Evolutionary conservation across 1,140 invertebrate genomes (phyloP).

Genomic region (Bombus terrestris): DNA sequence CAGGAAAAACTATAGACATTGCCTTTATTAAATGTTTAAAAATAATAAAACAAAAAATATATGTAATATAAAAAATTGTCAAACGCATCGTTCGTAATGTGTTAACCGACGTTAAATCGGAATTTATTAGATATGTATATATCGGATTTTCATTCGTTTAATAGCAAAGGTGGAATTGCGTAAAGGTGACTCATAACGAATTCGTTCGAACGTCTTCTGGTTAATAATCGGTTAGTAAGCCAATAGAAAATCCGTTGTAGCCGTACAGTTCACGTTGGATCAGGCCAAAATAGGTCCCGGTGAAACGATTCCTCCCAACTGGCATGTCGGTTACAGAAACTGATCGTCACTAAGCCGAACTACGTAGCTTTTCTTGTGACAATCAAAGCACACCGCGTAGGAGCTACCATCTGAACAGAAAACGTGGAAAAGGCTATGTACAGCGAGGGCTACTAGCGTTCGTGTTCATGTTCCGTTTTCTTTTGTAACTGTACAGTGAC

Average conservation of each 20-base stretch:
- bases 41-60: conserved; percentile 42
- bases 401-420: conserved; percentile 80
- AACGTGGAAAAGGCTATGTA: conserved; percentile 78
- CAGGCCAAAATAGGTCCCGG: conserved; percentile 57
- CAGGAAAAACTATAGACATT: too few species aligned
- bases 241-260: conserved; percentile 63
- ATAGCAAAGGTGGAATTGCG: conserved; percentile 61
- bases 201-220: conserved; percentile 51
- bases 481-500: conserved; percentile 36
- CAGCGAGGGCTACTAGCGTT: conserved; percentile 72
- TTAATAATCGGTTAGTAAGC: conserved; percentile 68
- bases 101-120: background rate
- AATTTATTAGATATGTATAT: background rate
- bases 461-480: conserved; percentile 42
- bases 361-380: conserved; percentile 81
- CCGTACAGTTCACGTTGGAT: conserved; percentile 62
- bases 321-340: conserved; percentile 73
- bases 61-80: background rate
- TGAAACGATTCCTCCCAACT: conserved; percentile 68
- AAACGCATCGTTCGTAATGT: conserved; percentile 29
- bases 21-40: background rate
- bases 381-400: conserved; percentile 80
- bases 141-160: background rate
- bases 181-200: conserved; percentile 51
- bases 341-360: conserved; percentile 80